Percentiles rank a stretch among this genome's conserved stretches.
Evolutionary conservation across 2,113 vertebrate species (phyloP).

Genomic region (Spheniscus mendiculus): DNA sequence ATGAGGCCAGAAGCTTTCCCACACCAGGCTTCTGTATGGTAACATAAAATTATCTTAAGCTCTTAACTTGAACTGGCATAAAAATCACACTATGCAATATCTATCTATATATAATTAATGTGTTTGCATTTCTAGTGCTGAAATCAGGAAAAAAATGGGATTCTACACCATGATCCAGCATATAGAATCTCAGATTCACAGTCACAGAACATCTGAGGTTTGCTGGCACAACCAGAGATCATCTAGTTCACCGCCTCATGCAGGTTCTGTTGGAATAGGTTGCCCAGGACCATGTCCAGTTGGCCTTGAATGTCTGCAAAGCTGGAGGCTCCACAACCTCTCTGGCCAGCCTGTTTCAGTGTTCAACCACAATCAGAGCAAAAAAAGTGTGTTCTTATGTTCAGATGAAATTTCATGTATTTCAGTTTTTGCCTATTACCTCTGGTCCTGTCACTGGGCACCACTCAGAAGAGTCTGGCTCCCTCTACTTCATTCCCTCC

Average conservation of each 20-base stretch:
- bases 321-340: neutral
- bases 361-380: neutral
- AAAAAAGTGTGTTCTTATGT: neutral
- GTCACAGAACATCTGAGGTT: neutral
- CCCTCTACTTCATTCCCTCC: neutral
- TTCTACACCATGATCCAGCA: neutral
- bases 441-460: neutral
- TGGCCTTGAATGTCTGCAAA: neutral
- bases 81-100: neutral
- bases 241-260: accelerated
- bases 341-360: neutral
- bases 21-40: neutral
- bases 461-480: neutral
- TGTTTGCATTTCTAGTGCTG: neutral
- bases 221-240: neutral
- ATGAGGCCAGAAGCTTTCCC: neutral
- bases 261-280: neutral
- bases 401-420: neutral
- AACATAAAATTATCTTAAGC: neutral
- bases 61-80: neutral
- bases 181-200: neutral
- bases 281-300: neutral
- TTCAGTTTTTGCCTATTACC: neutral
- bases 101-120: neutral
- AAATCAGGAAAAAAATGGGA: neutral